phyloP scores from a whole-genome alignment of 2,113 vertebrate genomes.

The Sceloporus undulatus region DNA sequence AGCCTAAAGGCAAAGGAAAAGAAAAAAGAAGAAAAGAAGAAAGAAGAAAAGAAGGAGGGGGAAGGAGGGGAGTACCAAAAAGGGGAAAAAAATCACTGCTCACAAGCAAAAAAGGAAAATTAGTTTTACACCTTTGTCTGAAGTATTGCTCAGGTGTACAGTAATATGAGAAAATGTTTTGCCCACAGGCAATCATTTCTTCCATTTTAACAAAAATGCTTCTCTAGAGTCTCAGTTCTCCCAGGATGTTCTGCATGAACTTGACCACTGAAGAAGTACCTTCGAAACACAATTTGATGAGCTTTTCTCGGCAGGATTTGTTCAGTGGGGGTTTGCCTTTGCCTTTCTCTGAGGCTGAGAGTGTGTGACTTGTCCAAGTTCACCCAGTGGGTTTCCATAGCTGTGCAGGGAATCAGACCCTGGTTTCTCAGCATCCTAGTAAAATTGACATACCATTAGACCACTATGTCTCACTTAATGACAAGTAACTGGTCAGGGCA shows the following conservation, averaged over 20 bases:
- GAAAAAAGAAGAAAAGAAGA: neutral
- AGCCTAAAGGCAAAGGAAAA: neutral
- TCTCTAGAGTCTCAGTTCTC: neutral
- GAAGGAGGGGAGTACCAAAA: neutral
- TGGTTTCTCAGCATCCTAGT: too few relatives aligned
- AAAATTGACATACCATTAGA: too few relatives aligned
- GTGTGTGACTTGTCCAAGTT: too few relatives aligned
- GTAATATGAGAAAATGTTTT: neutral
- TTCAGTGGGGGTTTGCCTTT: neutral
- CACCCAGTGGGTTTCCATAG: too few relatives aligned
- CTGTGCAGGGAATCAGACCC: too few relatives aligned
- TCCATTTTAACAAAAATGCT: neutral
- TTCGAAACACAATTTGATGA: neutral
- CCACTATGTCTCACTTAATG: too few relatives aligned
- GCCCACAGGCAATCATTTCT: neutral
- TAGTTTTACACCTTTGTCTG: neutral
- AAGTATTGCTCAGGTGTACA: neutral
- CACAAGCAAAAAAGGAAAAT: neutral
- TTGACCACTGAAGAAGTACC: neutral
- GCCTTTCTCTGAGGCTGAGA: neutral
- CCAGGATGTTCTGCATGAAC: neutral
- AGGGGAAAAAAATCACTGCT: neutral
- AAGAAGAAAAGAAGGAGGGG: neutral
- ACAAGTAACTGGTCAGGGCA: too few relatives aligned
- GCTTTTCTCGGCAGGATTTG: neutral